Percentiles rank a stretch among this genome's conserved stretches.
phyloP scores from a whole-genome alignment of 35 echinoderm and acorn worm species.

The Diadema setosum region DNA sequence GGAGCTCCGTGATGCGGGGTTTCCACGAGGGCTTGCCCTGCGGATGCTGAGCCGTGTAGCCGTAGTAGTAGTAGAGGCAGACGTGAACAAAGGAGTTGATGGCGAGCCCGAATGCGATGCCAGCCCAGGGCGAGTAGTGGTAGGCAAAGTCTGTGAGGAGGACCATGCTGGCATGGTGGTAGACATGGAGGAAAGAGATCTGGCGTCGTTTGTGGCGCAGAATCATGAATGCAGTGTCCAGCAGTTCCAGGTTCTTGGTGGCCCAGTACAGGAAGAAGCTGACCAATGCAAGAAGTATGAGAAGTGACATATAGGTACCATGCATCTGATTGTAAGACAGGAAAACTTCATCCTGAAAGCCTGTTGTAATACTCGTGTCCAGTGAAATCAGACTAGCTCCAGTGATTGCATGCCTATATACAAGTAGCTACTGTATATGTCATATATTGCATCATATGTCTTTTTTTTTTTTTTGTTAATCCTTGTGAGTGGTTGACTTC shows the following conservation, averaged over 20 bases:
- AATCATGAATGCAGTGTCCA: constrained; percentile 93
- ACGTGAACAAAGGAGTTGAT: constrained; percentile 93
- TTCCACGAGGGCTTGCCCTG: constrained; percentile 64
- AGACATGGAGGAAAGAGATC: constrained; percentile 92
- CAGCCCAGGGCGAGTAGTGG: constrained; percentile 70
- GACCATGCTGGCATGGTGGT: constrained; percentile 89
- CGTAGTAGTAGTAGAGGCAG: constrained; percentile 92
- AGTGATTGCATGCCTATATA: no score
- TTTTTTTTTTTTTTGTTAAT: no score
- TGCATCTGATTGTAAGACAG: no score
- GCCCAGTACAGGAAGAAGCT: constrained; percentile 79
- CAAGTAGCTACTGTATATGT: no score
- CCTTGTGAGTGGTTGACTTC: no score
- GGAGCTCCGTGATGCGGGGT: constrained; percentile 74
- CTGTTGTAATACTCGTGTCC: no score
- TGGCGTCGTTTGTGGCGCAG: constrained; percentile 89
- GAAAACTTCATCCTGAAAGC: no score
- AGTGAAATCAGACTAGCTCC: no score
- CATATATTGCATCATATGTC: no score
- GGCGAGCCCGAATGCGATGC: constrained; percentile 64
- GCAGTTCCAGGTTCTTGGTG: constrained; percentile 82
- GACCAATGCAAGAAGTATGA: no score
- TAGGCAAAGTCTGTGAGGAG: constrained; percentile 89
- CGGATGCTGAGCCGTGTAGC: constrained; percentile 59
- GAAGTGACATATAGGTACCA: no score